Conservation (phyloP, 1,140 invertebrate genomes). For the Achroia grisella region DNA sequence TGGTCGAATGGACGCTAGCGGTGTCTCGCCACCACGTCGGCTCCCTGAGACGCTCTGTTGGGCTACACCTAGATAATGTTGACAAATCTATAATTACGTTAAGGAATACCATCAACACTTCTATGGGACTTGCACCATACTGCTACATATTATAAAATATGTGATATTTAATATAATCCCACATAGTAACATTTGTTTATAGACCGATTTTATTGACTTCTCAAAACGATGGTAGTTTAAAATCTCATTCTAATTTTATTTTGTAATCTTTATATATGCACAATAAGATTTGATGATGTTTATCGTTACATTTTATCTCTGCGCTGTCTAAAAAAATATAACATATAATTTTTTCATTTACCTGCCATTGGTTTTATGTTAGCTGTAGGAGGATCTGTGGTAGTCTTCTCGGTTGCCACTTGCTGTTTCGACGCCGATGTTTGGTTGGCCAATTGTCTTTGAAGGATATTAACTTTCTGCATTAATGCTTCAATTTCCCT, state of each 20-base stretch:
- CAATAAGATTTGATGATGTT: too few relatives aligned
- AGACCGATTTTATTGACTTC: too few relatives aligned
- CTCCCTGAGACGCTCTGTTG: constrained; percentile 77
- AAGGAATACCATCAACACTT: too few relatives aligned
- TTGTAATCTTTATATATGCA: too few relatives aligned
- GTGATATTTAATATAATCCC: too few relatives aligned
- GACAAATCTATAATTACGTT: too few relatives aligned
- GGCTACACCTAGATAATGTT: constrained; percentile 37
- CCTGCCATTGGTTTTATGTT: constrained; percentile 97
- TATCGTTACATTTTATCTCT: background rate
- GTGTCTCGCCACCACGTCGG: constrained; percentile 82
- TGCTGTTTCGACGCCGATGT: constrained; percentile 79
- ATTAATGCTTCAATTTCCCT: constrained; percentile 83
- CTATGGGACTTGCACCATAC: too few relatives aligned
- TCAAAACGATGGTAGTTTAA: too few relatives aligned
- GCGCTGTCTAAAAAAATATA: constrained; percentile 1
- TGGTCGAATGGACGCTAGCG: constrained; percentile 92
- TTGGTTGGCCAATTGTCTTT: constrained; percentile 84
- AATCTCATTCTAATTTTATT: too few relatives aligned
- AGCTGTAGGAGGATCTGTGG: constrained; percentile 88
- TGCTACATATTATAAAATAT: too few relatives aligned
- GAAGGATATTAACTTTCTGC: constrained; percentile 83
- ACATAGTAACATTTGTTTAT: too few relatives aligned
- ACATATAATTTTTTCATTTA: constrained; percentile 37
- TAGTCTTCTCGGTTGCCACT: constrained; percentile 79